Evolutionary conservation across 1,140 invertebrate species (phyloP).

Genomic region (Reticulitermes speratus): DNA sequence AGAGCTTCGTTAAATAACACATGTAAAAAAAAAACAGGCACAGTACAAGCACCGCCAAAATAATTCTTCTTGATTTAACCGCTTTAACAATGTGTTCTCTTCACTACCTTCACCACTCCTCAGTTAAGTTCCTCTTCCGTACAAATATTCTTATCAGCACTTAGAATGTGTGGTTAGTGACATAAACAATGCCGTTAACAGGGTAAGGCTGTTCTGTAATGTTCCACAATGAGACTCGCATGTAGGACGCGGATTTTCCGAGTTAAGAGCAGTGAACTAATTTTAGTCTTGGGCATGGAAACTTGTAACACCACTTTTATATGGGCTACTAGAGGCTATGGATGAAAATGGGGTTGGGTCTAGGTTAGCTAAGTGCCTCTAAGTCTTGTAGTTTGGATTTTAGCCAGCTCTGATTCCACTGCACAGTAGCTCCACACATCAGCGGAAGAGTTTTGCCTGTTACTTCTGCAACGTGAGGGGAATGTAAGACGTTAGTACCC

Average conservation of each 20-base stretch:
- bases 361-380: not conserved
- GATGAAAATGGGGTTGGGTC: not conserved
- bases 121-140: no score
- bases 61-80: no score
- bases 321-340: not conserved
- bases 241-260: not conserved
- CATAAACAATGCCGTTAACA: no score
- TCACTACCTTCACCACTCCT: no score
- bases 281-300: not conserved
- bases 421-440: not conserved
- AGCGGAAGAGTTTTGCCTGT: no score
- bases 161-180: no score
- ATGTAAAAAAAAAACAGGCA: no score
- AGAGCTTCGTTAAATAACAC: no score
- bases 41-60: no score
- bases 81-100: no score
- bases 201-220: no score
- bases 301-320: not conserved
- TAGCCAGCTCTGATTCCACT: not conserved
- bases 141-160: no score
- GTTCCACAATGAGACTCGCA: not conserved
- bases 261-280: not conserved
- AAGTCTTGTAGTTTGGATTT: slow-evolving; percentile 10
- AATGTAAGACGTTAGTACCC: not conserved
- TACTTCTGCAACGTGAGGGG: not conserved